Evolutionary conservation across 2,113 vertebrate species (phyloP).

Genomic region (Chloebia gouldiae): DNA sequence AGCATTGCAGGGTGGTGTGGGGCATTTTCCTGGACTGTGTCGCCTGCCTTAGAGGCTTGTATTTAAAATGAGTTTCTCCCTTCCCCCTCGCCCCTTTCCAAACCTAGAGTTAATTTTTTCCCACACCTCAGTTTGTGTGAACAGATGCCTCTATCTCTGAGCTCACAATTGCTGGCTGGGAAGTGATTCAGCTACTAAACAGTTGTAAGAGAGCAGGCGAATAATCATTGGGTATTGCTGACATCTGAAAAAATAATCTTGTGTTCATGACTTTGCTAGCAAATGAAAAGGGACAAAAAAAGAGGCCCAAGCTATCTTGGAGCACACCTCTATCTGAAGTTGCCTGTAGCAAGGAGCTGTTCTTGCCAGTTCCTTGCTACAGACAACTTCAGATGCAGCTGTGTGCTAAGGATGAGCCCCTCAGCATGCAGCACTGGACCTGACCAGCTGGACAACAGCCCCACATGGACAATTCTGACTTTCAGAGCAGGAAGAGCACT

Average conservation of each 20-base stretch:
- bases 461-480: not conserved
- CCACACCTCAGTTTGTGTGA: slow-evolving; percentile 18
- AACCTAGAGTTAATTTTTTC: not conserved
- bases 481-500: not conserved
- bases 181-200: slow-evolving; percentile 44
- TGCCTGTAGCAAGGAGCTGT: not conserved
- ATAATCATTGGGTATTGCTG: slow-evolving; percentile 36
- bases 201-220: slow-evolving; percentile 30
- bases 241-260: slow-evolving; percentile 34
- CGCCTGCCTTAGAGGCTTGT: not conserved
- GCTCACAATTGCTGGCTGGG: slow-evolving; percentile 15
- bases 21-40: not conserved
- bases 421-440: not conserved
- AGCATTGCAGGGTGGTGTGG: not conserved
- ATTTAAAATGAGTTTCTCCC: not conserved
- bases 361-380: not conserved
- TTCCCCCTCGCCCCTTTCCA: not conserved
- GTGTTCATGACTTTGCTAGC: not conserved
- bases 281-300: slow-evolving; percentile 37
- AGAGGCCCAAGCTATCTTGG: not conserved
- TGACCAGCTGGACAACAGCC: not conserved
- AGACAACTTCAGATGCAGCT: not conserved
- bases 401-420: not conserved
- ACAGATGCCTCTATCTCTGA: slow-evolving; percentile 25
- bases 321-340: not conserved